Evolutionary conservation across 1,140 invertebrate species (phyloP).

Genomic region (Drosophila erecta): DNA sequence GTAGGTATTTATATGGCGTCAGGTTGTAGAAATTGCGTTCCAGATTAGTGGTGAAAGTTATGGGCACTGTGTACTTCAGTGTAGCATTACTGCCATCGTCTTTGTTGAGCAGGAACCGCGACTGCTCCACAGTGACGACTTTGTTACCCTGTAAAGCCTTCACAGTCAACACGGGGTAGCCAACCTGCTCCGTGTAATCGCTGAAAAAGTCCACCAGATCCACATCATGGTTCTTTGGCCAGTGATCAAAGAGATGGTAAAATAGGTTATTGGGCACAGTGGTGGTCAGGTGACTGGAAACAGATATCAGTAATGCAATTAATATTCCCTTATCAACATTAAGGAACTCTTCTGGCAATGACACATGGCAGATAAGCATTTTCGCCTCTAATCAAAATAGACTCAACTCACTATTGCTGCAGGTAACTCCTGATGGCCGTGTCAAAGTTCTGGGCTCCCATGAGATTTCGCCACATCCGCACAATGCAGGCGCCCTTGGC

Average conservation of each 20-base stretch:
- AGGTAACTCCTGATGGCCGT: conserved; percentile 87
- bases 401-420: conserved; percentile 82
- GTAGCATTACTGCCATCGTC: conserved; percentile 54
- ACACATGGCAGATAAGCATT: background rate
- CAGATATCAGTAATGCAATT: background rate
- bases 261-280: conserved; percentile 53
- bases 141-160: conserved; percentile 30
- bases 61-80: conserved; percentile 87
- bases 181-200: conserved; percentile 96
- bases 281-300: conserved; percentile 42
- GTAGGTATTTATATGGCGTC: conserved; percentile 84
- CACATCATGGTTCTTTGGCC: conserved; percentile 31
- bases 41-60: conserved; percentile 86
- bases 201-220: conserved; percentile 79
- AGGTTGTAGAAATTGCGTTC: conserved; percentile 86
- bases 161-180: conserved; percentile 92
- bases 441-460: conserved; percentile 88
- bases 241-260: conserved; percentile 41
- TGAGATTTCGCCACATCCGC: conserved; percentile 90
- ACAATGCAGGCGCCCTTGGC: conserved; percentile 90
- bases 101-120: conserved; percentile 86
- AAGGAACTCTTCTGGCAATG: background rate
- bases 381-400: background rate
- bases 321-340: background rate
- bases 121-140: conserved; percentile 68